phyloP scores from a whole-genome alignment of 2,888 invertebrate species.

The Macaria notata region DNA sequence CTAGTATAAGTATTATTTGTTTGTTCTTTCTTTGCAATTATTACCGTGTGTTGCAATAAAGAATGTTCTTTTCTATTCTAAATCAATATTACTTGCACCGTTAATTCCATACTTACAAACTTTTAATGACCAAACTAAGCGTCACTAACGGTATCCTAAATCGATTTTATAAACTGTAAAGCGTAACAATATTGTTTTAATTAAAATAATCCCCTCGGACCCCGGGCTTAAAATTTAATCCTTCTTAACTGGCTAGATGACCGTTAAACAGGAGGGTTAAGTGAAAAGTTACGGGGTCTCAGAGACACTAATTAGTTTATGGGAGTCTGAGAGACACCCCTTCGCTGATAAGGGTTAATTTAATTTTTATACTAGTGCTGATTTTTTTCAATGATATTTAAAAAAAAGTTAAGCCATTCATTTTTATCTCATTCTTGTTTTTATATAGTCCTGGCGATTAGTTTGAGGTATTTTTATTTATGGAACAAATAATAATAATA shows the following conservation, averaged over 20 bases:
- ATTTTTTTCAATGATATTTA: no score
- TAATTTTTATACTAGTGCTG: neutral
- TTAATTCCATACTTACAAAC: no score
- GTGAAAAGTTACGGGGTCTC: conserved; percentile 4
- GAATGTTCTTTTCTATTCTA: no score
- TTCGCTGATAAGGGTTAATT: neutral
- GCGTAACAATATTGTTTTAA: conserved; percentile 13
- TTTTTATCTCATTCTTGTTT: no score
- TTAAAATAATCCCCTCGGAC: conserved; percentile 2
- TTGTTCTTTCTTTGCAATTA: no score
- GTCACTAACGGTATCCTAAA: neutral
- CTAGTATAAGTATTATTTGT: no score
- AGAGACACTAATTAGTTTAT: conserved; percentile 9
- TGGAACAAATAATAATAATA: no score
- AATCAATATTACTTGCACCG: no score
- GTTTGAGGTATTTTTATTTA: no score
- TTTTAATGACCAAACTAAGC: neutral
- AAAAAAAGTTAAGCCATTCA: no score
- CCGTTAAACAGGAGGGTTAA: conserved; percentile 8
- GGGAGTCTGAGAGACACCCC: neutral
- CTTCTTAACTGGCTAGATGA: conserved; percentile 7
- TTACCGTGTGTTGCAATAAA: no score
- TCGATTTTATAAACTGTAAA: neutral
- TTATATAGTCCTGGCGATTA: no score
- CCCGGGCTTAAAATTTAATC: conserved; percentile 8